phyloP scores from a whole-genome alignment of 2,888 invertebrate genomes.

The Tachina lurida region DNA sequence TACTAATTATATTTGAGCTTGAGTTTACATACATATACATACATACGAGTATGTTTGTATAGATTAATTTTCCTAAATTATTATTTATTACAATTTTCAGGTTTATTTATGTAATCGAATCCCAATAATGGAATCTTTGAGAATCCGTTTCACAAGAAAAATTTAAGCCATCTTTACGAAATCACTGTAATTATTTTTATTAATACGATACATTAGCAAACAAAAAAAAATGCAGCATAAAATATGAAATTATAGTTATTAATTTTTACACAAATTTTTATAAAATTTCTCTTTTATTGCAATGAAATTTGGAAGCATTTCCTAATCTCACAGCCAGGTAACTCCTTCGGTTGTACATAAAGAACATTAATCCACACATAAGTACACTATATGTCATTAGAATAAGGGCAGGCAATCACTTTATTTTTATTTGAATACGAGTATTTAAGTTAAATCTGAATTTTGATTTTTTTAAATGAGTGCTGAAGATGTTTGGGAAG shows the following conservation, averaged over 20 bases:
- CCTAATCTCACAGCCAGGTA: no score
- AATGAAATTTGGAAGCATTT: no score
- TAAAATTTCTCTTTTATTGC: no score
- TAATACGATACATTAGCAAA: not conserved
- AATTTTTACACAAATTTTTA: no score
- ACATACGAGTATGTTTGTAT: constrained; percentile 16
- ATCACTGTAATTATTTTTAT: constrained; percentile 34
- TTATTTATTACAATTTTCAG: constrained; percentile 60
- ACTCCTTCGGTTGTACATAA: no score
- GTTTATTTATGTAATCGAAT: constrained; percentile 13
- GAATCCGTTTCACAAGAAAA: not conserved
- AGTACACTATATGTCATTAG: no score
- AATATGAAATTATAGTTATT: not conserved
- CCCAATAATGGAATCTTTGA: constrained; percentile 6
- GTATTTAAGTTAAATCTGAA: no score
- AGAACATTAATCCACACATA: no score
- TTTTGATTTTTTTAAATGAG: no score
- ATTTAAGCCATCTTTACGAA: constrained; percentile 7
- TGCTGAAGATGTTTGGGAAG: no score
- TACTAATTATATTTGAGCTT: not conserved
- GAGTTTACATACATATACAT: not conserved
- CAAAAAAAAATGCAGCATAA: constrained; percentile 41
- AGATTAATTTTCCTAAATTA: constrained; percentile 59
- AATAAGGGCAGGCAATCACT: no score
- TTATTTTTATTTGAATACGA: not conserved